Conservation (phyloP, 2,797 vertebrate species). For the Gastrophryne carolinensis region DNA sequence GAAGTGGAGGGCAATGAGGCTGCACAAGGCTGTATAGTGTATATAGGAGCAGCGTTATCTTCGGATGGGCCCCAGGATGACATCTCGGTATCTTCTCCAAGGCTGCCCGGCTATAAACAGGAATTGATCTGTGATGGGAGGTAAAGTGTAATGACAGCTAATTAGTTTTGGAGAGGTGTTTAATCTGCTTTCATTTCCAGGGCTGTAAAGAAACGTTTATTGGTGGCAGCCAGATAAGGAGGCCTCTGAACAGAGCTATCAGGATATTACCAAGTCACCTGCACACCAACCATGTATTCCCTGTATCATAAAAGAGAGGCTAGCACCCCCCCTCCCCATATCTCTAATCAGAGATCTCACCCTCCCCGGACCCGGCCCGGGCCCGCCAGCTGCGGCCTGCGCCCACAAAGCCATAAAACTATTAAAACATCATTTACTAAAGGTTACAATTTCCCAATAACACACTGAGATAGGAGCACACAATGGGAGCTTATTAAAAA, state of each 20-base stretch:
- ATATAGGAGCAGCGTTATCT: too few relatives aligned
- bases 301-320: constrained; percentile 21
- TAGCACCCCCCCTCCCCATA: not conserved
- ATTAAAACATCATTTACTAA: constrained; percentile 44
- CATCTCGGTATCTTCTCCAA: constrained; percentile 2
- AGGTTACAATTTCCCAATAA: constrained; percentile 46
- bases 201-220: constrained; percentile 19
- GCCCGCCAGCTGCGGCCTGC: constrained; percentile 27
- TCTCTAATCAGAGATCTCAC: constrained; percentile 25
- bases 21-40: not conserved
- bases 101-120: not conserved
- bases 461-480: not conserved
- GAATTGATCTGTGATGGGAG: constrained; percentile 3
- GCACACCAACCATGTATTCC: constrained; percentile 29
- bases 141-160: constrained; percentile 17
- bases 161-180: constrained; percentile 40
- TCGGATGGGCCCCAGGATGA: too few relatives aligned
- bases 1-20: not conserved
- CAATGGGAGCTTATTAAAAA: not conserved
- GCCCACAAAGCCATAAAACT: constrained; percentile 42
- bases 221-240: constrained; percentile 30
- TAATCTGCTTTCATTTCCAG: constrained; percentile 32
- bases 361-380: not conserved
- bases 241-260: constrained; percentile 12
- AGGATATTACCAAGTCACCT: constrained; percentile 17